These are phyloP conservation scores for Ennomos quercinarius DNA, from an alignment of 2,888 invertebrate species.

Conservation along the genomic window DNA sequence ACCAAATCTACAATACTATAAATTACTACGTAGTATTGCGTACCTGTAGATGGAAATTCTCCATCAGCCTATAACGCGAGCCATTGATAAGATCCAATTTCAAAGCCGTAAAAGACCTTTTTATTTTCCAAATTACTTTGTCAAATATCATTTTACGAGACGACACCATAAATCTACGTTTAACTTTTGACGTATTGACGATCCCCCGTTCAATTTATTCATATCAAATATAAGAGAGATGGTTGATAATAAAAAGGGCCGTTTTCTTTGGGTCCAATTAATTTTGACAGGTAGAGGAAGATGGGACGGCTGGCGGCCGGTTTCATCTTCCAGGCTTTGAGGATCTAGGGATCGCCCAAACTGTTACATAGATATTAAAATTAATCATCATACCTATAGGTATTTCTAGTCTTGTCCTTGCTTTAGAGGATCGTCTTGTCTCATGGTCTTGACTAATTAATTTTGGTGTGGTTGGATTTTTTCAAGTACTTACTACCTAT, in stretches of 20 bases:
- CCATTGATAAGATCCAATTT: too few relatives aligned
- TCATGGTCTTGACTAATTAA: neutral
- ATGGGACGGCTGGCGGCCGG: slow-evolving; percentile 17
- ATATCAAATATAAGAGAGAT: slow-evolving; percentile 37
- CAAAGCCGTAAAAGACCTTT: too few relatives aligned
- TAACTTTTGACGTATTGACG: slow-evolving; percentile 33
- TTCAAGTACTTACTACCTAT: too few relatives aligned
- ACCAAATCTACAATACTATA: too few relatives aligned
- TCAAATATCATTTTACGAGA: slow-evolving; percentile 28
- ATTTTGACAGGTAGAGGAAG: slow-evolving; percentile 41
- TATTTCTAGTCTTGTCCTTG: slow-evolving; percentile 22
- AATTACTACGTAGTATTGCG: too few relatives aligned
- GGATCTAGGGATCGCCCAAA: slow-evolving; percentile 17
- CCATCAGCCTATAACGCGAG: neutral
- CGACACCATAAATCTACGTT: slow-evolving; percentile 25
- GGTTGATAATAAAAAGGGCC: slow-evolving; percentile 30
- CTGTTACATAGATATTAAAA: slow-evolving; percentile 29
- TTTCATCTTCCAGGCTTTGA: neutral
- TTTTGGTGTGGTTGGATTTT: too few relatives aligned
- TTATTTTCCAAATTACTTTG: slow-evolving; percentile 26
- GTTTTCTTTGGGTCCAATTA: slow-evolving; percentile 46
- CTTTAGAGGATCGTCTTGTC: neutral
- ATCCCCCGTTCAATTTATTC: slow-evolving; percentile 34
- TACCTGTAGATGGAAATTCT: too few relatives aligned
- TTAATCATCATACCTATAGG: slow-evolving; percentile 26